Percentiles rank a stretch among this genome's conserved stretches.
Conservation (phyloP, 2,797 vertebrate genomes). For the Serranus cabrilla region DNA sequence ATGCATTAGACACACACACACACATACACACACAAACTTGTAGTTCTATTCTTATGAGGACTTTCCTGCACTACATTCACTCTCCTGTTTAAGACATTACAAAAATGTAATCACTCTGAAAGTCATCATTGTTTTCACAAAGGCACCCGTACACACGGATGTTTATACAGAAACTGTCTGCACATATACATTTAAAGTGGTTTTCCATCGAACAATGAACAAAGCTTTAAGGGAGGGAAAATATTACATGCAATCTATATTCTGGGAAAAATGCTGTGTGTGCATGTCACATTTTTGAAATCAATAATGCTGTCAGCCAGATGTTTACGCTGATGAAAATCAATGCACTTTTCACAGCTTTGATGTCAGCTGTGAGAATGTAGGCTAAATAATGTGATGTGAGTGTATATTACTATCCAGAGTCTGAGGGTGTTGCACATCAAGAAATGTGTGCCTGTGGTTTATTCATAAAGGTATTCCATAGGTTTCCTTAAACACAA, state of each 20-base stretch:
- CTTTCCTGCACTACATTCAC: background rate
- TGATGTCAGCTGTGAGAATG: conserved; percentile 32
- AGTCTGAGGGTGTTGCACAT: background rate
- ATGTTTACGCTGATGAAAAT: conserved; percentile 75
- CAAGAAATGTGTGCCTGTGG: background rate
- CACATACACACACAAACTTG: background rate
- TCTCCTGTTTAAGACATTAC: background rate
- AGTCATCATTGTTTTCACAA: background rate
- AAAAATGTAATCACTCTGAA: conserved; percentile 13
- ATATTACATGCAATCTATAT: conserved; percentile 44
- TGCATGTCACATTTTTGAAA: conserved; percentile 52
- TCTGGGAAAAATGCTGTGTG: conserved; percentile 37
- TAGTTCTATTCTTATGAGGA: background rate
- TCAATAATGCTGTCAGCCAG: conserved; percentile 71
- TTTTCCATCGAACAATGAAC: background rate
- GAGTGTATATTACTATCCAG: background rate
- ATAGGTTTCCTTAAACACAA: background rate
- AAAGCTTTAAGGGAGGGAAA: conserved; percentile 23
- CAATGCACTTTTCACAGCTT: conserved; percentile 66
- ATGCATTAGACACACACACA: background rate
- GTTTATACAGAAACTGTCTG: conserved; percentile 1
- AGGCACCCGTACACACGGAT: background rate
- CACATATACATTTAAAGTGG: conserved; percentile 8
- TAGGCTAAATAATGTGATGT: conserved; percentile 17
- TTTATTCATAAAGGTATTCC: background rate